phyloP scores from a whole-genome alignment of 2,888 invertebrate genomes.

The Nomada ruficornis region DNA sequence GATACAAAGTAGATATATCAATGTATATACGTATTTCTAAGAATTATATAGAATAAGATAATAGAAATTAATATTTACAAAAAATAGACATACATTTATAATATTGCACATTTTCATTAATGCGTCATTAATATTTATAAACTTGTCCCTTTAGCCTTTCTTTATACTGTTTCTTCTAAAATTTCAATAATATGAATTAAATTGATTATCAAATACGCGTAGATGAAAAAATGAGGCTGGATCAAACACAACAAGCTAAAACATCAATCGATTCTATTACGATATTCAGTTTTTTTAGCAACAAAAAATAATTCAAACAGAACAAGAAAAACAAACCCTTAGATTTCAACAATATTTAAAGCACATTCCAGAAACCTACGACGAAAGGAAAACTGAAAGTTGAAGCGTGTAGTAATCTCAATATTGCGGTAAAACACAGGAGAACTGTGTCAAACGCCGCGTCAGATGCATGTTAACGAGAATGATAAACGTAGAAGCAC shows the following conservation, averaged over 20 bases:
- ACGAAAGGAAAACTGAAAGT: background rate
- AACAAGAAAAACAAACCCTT: background rate
- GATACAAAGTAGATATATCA: background rate
- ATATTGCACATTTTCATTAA: no score
- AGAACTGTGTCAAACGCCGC: slow-evolving; percentile 22
- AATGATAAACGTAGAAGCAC: slow-evolving; percentile 9
- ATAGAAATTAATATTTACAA: no score
- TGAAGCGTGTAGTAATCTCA: background rate
- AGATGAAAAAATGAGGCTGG: no score
- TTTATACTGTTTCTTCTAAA: no score
- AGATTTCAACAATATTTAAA: background rate
- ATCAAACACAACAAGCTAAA: no score
- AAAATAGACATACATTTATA: no score
- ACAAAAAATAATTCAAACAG: background rate
- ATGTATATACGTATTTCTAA: background rate
- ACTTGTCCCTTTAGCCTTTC: no score
- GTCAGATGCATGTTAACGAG: slow-evolving; percentile 5
- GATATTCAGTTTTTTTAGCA: background rate
- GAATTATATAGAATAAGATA: no score
- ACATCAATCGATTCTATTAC: background rate
- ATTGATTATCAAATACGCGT: no score
- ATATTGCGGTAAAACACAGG: background rate
- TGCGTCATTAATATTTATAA: no score
- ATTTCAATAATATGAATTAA: no score
- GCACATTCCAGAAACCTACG: background rate